Evolutionary conservation across 35 echinoderm and acorn worm genomes (phyloP), one percentile per base, ranked within the genome.

Genomic region (Strongylocentrotus purpuratus): DNA sequence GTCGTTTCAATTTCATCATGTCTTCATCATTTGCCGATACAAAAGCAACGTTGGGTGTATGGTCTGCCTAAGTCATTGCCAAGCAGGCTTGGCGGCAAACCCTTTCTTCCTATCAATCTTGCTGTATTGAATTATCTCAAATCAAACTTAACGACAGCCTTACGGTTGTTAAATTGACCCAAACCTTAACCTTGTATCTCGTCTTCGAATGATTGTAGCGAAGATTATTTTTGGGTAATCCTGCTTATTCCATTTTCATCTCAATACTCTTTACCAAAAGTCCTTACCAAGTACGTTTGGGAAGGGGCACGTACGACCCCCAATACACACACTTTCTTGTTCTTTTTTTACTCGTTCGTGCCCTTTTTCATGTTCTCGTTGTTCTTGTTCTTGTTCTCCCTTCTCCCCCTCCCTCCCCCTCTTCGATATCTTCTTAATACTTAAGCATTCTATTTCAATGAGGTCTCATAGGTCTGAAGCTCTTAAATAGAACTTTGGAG

Each of bases 91-190:
- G 32, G 45, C 87, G 87, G 33, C 45, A 89, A 33, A 10, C 17
- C 12, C 32, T 89, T 33, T 89, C 87, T 45, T 41, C 20, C 32
- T 18, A 89, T 89, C 32, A 45, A 33, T 89, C 45, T 89, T 89
- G 87, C 32, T 89, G 17, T 17, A 89, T 89, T 46, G 45, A 89
- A 89, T 89, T 46, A 89, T 46, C 45, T 33, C 87, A 89, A 89
- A 89, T 89, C 87, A 89, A 89, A 89, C 33, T 89, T 89, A 33
- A 89, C 45, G 87, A 89, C 33, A 89, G 45, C 20, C 45, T 89
- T 45, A 89, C 87, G 87, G 20, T 89, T 89, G 87, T 33, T 89
- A 89, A 89, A 46, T 89, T 89, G 32, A 89, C 87, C 87, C 87
- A 41, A 89, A 89, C 32, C 33, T 89, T 46, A 89, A 89, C 33